Conservation (phyloP, 2,113 vertebrate genomes). For the Elgaria multicarinata region DNA sequence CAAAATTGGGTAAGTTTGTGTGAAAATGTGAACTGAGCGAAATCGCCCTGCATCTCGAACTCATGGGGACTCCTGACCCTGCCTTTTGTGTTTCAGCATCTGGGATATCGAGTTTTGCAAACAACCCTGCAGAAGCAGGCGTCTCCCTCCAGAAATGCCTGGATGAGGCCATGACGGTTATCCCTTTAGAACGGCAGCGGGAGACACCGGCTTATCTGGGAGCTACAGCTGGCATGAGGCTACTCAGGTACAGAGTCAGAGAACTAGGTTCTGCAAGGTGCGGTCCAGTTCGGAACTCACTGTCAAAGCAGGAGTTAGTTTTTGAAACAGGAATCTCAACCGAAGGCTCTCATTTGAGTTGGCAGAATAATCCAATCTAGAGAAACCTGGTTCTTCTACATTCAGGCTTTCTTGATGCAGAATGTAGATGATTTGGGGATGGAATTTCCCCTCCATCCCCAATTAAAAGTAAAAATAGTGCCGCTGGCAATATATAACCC, state of each 20-base stretch:
- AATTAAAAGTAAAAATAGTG: neutral
- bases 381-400: no score
- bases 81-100: conserved; percentile 56
- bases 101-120: conserved; percentile 74
- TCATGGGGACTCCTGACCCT: neutral
- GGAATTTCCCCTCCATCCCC: neutral
- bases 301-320: no score
- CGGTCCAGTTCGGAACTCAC: neutral
- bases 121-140: conserved; percentile 53
- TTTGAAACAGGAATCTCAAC: neutral
- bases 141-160: conserved; percentile 77
- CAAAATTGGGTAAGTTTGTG: no score
- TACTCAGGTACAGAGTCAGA: conserved; percentile 77
- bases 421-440: neutral
- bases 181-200: conserved; percentile 77
- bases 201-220: conserved; percentile 83
- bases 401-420: neutral
- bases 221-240: conserved; percentile 90
- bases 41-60: no score
- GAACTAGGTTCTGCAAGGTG: no score
- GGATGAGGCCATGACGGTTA: conserved; percentile 72
- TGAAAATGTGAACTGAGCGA: no score
- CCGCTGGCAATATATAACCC: neutral
- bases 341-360: neutral
- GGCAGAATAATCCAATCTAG: neutral